A percentile compares a stretch with the other conserved stretches of the same genome.
These are phyloP conservation scores for Sebastiscus tertius DNA, from an alignment of 2,797 vertebrate genomes.

Conservation along the genomic window DNA sequence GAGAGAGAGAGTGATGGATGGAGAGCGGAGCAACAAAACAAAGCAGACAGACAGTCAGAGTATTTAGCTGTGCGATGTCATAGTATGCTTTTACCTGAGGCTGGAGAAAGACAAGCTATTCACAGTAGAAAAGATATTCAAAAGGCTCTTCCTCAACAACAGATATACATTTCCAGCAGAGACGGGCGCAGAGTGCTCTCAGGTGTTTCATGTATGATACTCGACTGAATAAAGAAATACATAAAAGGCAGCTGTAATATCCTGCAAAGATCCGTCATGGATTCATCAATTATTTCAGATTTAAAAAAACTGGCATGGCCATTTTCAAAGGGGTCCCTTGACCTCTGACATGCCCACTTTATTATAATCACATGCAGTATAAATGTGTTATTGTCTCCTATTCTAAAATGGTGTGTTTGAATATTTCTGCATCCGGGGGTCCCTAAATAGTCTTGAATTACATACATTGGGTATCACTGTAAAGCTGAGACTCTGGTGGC, in stretches of 20 bases:
- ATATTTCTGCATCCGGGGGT: too few species aligned
- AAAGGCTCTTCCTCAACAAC: neutral
- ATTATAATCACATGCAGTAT: too few species aligned
- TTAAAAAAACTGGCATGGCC: neutral
- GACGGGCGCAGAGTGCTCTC: neutral
- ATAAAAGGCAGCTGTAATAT: neutral
- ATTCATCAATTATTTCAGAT: neutral
- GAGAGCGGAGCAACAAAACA: neutral
- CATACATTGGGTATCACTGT: too few species aligned
- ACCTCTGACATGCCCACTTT: too few species aligned
- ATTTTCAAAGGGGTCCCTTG: too few species aligned
- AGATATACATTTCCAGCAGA: neutral
- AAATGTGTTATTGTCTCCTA: too few species aligned
- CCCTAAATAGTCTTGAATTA: too few species aligned
- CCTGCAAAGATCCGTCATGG: neutral
- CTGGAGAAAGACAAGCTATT: neutral
- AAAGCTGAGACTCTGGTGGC: too few species aligned
- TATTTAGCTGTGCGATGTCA: neutral
- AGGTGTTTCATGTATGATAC: neutral
- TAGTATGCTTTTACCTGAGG: neutral
- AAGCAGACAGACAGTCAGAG: neutral
- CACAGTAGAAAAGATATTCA: neutral
- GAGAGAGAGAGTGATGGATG: conserved; percentile 12
- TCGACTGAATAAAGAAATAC: neutral
- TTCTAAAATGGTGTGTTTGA: too few species aligned